Base-by-base conservation (phyloP, 2,888 invertebrate genomes). In the Ferrisia virgata region DNA sequence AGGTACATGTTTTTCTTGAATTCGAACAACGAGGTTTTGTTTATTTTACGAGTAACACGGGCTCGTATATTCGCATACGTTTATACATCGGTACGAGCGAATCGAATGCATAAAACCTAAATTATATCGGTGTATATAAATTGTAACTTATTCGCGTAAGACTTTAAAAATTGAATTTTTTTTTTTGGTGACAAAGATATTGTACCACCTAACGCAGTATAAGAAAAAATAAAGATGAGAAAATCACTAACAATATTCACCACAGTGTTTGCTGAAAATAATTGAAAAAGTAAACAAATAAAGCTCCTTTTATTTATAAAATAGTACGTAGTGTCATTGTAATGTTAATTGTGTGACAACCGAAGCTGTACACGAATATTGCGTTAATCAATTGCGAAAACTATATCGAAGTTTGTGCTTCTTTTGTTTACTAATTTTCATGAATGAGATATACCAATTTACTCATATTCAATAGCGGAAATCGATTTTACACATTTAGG, bases 321-420 rank as follows among this genome's bases (percentile, higher is more conserved):
- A 36, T 76, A 36, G 72, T 36, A 76, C 72, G 72, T 36, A 76
- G 31, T 76, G 72, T 76, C 72, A 76, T 76, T 76, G 72, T 76
- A 76, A 76, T 76, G 72, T 76, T 76, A 76, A 76, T 76, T 76
- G 72, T 36, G 36, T 76, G 72, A 76, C 72, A 76, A 76, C 72
- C 72, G 18, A 36, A 36, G 69, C 69, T 69, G 31, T 76, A 76
- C 72, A 22, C 64, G 28, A 28, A 64, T n/a, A n/a, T 76, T 76
- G 72, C 72, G 72, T 76, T 76, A 76, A 36, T 36, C 72, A 33
- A 36, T 76, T 76, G 72, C 72, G 72, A 76, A 76, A 76, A 76
- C 36, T 76, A 28, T 36, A 76, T 76, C 72, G 36, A 69, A 69
- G 18, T 76, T 33, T 28, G 72, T 8, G 72, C 15, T 36, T 9